Percentiles rank a stretch among this genome's conserved stretches.
These are phyloP conservation scores for Apoda limacodes DNA, from an alignment of 2,888 invertebrate species.

Conservation along the genomic window DNA sequence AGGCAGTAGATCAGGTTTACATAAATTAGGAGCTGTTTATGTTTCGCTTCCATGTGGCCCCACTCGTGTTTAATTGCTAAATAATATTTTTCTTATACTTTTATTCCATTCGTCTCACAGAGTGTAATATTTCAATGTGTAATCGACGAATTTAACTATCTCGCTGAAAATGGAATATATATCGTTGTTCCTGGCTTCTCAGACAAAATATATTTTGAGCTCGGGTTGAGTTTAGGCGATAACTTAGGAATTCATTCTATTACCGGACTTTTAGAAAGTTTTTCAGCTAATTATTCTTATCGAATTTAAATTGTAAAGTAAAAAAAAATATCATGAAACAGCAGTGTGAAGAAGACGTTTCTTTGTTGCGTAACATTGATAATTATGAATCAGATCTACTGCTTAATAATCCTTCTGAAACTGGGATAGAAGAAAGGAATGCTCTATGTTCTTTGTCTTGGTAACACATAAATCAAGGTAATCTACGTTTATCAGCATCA, in stretches of 20 bases:
- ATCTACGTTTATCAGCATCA: too few species aligned
- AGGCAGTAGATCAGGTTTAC: conserved; percentile 13
- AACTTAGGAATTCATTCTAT: conserved; percentile 17
- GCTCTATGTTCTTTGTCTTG: conserved; percentile 2
- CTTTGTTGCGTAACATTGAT: conserved; percentile 10
- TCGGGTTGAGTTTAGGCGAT: conserved; percentile 13
- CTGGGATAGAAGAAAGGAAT: conserved; percentile 14
- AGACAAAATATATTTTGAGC: conserved; percentile 13
- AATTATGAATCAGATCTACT: conserved; percentile 4
- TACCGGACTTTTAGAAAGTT: conserved; percentile 17
- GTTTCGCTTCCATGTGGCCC: conserved; percentile 16
- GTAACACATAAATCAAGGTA: too few species aligned
- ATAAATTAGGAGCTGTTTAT: conserved; percentile 19
- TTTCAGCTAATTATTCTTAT: conserved; percentile 15
- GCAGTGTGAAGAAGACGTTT: conserved; percentile 6
- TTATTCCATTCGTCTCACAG: conserved; percentile 17
- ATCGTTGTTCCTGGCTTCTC: conserved; percentile 5
- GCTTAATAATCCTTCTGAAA: conserved; percentile 3
- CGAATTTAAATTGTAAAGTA: conserved; percentile 15
- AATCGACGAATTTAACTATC: conserved; percentile 13
- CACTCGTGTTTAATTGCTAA: conserved; percentile 5
- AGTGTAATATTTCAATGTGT: conserved; percentile 11
- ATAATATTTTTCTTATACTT: conserved; percentile 14
- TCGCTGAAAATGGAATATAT: conserved; percentile 5
- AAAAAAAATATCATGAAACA: conserved; percentile 9